Conservation (phyloP, 2,888 invertebrate species). For the Crepidodera aurea region DNA sequence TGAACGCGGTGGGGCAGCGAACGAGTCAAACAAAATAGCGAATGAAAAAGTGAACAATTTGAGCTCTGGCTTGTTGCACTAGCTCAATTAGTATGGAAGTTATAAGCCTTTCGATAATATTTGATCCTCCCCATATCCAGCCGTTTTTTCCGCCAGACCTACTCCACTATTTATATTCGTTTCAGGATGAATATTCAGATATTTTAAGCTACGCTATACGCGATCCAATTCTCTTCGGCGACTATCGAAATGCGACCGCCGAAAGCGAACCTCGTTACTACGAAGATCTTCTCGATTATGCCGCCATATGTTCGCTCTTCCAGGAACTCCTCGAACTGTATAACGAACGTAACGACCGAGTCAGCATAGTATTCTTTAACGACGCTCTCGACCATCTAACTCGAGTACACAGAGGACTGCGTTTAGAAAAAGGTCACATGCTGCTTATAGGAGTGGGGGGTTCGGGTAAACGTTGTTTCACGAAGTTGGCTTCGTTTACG, state of each 20-base stretch:
- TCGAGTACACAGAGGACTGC: constrained; percentile 82
- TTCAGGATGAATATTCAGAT: constrained; percentile 55
- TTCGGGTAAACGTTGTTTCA: constrained; percentile 85
- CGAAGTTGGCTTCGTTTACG: constrained; percentile 82
- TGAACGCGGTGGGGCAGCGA: too few species aligned
- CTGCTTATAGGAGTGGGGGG: constrained; percentile 90
- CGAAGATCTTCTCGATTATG: constrained; percentile 89
- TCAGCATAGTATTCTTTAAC: constrained; percentile 88
- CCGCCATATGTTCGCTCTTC: constrained; percentile 86
- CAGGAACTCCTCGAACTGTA: constrained; percentile 90
- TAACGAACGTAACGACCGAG: constrained; percentile 76
- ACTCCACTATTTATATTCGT: too few species aligned
- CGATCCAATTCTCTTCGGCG: constrained; percentile 88
- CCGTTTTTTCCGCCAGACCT: too few species aligned
- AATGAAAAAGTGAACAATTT: too few species aligned
- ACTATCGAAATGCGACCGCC: constrained; percentile 84
- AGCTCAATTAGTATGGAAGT: too few species aligned
- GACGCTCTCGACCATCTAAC: constrained; percentile 92
- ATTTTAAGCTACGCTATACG: constrained; percentile 75
- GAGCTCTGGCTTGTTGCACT: too few species aligned
- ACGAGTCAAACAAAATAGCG: too few species aligned
- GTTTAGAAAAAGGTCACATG: constrained; percentile 85
- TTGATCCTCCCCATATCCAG: too few species aligned
- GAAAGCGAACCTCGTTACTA: constrained; percentile 83
- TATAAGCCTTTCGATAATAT: too few species aligned